These are phyloP conservation scores for Axis porcinus DNA, from an alignment of 2,113 vertebrate species.

Conservation along the genomic window DNA sequence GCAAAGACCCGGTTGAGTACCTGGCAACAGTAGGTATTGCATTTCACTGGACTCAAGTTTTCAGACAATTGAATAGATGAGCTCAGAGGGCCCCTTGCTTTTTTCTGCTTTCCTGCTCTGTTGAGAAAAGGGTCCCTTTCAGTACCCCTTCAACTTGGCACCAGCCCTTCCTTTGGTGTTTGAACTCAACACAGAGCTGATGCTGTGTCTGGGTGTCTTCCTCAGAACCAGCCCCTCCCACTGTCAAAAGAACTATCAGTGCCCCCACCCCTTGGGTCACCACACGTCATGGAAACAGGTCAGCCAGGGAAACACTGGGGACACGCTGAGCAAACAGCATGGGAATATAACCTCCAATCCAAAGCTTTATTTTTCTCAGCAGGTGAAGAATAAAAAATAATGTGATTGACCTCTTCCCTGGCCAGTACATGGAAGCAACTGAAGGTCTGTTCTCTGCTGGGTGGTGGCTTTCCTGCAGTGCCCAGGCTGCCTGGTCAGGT, in stretches of 20 bases:
- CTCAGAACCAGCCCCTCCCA: not conserved
- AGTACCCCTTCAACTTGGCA: not conserved
- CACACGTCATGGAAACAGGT: not conserved
- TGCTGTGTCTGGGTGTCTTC: not conserved
- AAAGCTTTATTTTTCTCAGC: conserved; percentile 46
- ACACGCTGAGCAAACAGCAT: not conserved
- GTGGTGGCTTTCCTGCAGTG: not conserved
- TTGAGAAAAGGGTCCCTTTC: not conserved
- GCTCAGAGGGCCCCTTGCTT: not conserved
- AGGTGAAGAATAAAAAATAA: conserved; percentile 16
- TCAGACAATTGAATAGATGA: not conserved
- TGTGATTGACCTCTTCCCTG: not conserved
- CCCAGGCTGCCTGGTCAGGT: not conserved
- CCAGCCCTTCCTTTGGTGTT: not conserved
- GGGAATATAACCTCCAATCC: not conserved
- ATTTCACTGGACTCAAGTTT: not conserved
- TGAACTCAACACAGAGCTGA: not conserved
- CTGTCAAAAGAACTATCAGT: not conserved
- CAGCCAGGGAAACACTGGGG: not conserved
- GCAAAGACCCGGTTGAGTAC: not conserved
- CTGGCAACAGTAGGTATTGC: not conserved
- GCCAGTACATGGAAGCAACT: not conserved
- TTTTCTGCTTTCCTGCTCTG: not conserved
- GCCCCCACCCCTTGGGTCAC: not conserved
- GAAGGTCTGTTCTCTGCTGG: not conserved